Base-by-base conservation (phyloP, 2,888 invertebrate species). In the Mamestra brassicae region DNA sequence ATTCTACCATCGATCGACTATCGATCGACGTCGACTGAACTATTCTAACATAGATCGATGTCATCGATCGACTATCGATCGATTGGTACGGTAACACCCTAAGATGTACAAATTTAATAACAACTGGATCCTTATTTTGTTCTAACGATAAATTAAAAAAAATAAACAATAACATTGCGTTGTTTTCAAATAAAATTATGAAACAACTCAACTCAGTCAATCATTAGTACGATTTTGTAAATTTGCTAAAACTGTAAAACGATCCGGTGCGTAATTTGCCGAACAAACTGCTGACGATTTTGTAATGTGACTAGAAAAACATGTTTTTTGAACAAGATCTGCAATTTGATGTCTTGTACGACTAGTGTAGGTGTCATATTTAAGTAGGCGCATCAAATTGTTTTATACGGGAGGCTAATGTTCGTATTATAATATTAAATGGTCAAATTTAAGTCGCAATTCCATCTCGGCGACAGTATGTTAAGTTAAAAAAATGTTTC, bases 281-380 rank as follows among this genome's bases (percentile, higher is more conserved):
- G 13, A 15, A 54, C 0, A 60, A 79, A 45, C 13, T 54, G 72
- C 52, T 79, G 58, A 79, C 36, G 6, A 11, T 26, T 77, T n/a
- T 17, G 2, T 45, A 74, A 58, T 3, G 2, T 13, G 42, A 36
- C n/a, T 17, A 26, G 4, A 17, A 71, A 74, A 70, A 36, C 50
- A 42, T 5, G 50, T 50, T 42, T 38, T 42, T 52, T 42, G 0
- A n/a, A 74, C 7, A 52, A 50, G 26, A 58, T 17, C n/a, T 58
- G 74, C 10, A 45, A 74, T 52, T 38, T 4, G 45, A 71, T n/a
- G 15, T 57, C n/a, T 4, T 57, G 1, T 45, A 26, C 26, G 26
- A 3, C 6, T 34, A 38, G 15, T 36, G 15, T 36, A 7, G n/a
- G 55, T 65, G 5, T 76, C 36, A 13, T 26, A 64, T 38, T 38